Base-by-base conservation (phyloP, 2,888 invertebrate species). In the Cryptus armator region DNA sequence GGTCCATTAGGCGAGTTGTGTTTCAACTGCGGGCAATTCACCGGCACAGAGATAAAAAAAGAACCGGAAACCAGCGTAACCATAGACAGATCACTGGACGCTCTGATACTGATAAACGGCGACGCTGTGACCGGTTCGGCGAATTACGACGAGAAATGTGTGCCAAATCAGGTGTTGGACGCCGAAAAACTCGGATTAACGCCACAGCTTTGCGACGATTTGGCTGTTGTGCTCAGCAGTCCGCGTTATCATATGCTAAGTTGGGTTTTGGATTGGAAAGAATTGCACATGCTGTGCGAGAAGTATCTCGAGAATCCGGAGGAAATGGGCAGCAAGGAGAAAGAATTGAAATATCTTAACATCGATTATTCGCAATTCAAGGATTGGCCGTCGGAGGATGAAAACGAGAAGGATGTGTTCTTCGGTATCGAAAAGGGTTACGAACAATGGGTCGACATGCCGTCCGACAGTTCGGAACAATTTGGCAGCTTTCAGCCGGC, bases 261-360 rank as follows among this genome's bases (percentile, higher is more conserved):
- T 6, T 97, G 97, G 97, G 95, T 96, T 77, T 94, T 96, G 12
- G 94, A 95, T 48, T 96, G 96, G 96, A 92, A 92, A 62, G 95
- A 95, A 86, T 91, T 96, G 74, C 94, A 94, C 76, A 89, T 92
- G n/a, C 91, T 95, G n/a, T 96, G 96, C 91, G 94, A 95, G 83
- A 94, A 94, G 87, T 96, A 95, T 89, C 90, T 95, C 48, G 94
- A 95, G 82, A 94, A 95, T 87, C 95, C 95, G 3, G 94, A 95
- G 83, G 95, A 96, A 72, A 96, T 96, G 24, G 95, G 96, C 59
- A 96, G 96, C 62, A 94, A 96, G 19, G 96, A 96, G 56, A 96
- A 96, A 0, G 97, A 97, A 91, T 94, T 97, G n/a, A 96, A 96
- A 91, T 97, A 96, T 91, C 94, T 97, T 2, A 96, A 97, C 90